Evolutionary conservation across 2,888 invertebrate species (phyloP), one percentile per base, ranked within the genome.

Genomic region (Hydraecia micacea): DNA sequence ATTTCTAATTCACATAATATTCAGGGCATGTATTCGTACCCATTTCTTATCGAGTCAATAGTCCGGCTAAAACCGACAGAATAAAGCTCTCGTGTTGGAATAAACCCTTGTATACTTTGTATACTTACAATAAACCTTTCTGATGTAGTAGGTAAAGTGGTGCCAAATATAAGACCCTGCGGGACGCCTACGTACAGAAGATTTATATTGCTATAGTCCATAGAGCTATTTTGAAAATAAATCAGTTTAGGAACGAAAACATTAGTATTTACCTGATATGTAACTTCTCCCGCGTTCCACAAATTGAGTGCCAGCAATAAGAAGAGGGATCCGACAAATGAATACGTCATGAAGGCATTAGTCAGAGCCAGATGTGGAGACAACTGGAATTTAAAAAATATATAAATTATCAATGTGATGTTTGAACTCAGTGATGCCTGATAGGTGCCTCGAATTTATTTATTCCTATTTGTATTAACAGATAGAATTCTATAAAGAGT

Each of bases 281-380:
- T 96, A 32, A 96, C 90, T 88, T 96, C 96, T 9, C 96, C 96
- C 0, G 96, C 96, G 75, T 96, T 96, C 95, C 96, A 96, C 63
- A 96, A 91, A 88, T 95, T 96, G 60, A 96, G 85, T 1, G 95
- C 95, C 42, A 96, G 84, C 42, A 96, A 85, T 71, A 95, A 90
- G 84, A 96, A 96, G n/a, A 96, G 88, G 0, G 95, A 95, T 2
- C 93, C 88, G 8, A 96, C 95, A 79, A 96, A 96, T 0, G 95
- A 95, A 83, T 95, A 96, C 11, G 95, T 96, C 96, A 96, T 96
- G 74, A 96, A 93, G 8, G 95, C 95, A 81, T 96, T 96, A 13
- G 95, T 95, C 62, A 95, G 83, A 87, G 95, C 94, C 79, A 95
- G 74, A 81, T 94, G 93, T n/a, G 95, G 93, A 7, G 95, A 92